phyloP scores from a whole-genome alignment of 2,888 invertebrate species.

The Osedax fenrisi region DNA sequence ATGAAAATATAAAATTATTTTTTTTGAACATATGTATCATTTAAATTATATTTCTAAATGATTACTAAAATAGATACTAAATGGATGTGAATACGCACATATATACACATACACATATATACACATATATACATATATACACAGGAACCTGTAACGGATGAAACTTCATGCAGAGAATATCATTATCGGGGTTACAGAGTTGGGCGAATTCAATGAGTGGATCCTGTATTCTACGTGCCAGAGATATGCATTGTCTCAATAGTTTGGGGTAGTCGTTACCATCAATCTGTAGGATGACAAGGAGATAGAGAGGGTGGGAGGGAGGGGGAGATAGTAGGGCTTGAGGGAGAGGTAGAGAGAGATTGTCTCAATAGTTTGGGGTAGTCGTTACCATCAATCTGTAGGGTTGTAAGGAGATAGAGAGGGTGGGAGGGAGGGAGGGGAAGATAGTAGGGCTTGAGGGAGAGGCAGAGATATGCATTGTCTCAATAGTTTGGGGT shows the following conservation, averaged over 20 bases:
- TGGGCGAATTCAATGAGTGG: constrained; percentile 90
- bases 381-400: constrained; percentile 79
- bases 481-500: constrained; percentile 78
- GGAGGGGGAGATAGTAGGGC: neutral
- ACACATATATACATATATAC: too few relatives aligned
- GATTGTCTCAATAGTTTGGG: constrained; percentile 80
- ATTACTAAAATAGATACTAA: too few relatives aligned
- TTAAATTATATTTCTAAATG: too few relatives aligned
- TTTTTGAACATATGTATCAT: too few relatives aligned
- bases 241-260: constrained; percentile 78
- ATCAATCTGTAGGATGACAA: constrained; percentile 58
- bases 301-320: too few relatives aligned
- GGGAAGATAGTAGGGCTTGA: too few relatives aligned
- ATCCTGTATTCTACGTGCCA: constrained; percentile 83
- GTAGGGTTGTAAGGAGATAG: too few relatives aligned
- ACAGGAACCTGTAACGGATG: constrained; percentile 72
- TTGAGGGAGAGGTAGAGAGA: too few relatives aligned
- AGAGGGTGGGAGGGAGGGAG: too few relatives aligned
- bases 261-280: constrained; percentile 83
- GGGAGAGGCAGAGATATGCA: constrained; percentile 85
- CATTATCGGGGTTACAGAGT: constrained; percentile 85
- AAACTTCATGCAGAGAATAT: constrained; percentile 82
- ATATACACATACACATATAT: too few relatives aligned
- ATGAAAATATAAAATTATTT: too few relatives aligned
- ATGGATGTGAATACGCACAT: too few relatives aligned